Evolutionary conservation across 2,888 invertebrate genomes (phyloP), one percentile per base, ranked within the genome.

Genomic region (Dicyrtoma fusca): DNA sequence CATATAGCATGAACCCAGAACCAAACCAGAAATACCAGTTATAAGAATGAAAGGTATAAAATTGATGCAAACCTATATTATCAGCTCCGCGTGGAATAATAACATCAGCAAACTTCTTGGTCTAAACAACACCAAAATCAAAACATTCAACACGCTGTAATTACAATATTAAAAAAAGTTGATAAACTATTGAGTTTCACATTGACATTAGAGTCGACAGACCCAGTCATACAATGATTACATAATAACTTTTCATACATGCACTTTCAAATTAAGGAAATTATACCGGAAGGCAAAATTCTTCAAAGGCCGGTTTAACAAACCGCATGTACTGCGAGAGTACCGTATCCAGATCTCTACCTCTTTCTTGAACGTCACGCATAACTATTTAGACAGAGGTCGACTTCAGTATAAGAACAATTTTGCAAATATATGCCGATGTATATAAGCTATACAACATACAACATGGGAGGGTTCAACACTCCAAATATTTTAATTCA

Each of bases 231-330:
- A n/a, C n/a, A n/a, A n/a, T n/a, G n/a, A n/a, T n/a, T n/a, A n/a
- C n/a, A n/a, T n/a, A n/a, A n/a, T n/a, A n/a, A n/a, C n/a, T n/a
- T n/a, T n/a, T n/a, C n/a, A n/a, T n/a, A n/a, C n/a, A n/a, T n/a
- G n/a, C n/a, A n/a, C n/a, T n/a, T n/a, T n/a, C n/a, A n/a, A n/a
- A 34, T 34, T 34, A 34, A 34, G 34, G 34, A 63, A 69, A 21
- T 87, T 89, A 89, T 86, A 95, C 95, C 76, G 98, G 98, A 80
- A 95, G 88, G 83, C 97, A 98, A 86, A 98, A 98, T 85, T 97
- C 97, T 84, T 99, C 99, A 84, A 99, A 99, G 1, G 98, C 98
- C n/a, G 98, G 98, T 84, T 99, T 99, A 1, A 99, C 98, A 83
- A 92, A 95, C 82, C 92, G 94, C 90, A 95, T 97, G 84, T 99